Evolutionary conservation across 2,888 invertebrate genomes (phyloP), one percentile per base, ranked within the genome.

Genomic region (Ophraella communa): DNA sequence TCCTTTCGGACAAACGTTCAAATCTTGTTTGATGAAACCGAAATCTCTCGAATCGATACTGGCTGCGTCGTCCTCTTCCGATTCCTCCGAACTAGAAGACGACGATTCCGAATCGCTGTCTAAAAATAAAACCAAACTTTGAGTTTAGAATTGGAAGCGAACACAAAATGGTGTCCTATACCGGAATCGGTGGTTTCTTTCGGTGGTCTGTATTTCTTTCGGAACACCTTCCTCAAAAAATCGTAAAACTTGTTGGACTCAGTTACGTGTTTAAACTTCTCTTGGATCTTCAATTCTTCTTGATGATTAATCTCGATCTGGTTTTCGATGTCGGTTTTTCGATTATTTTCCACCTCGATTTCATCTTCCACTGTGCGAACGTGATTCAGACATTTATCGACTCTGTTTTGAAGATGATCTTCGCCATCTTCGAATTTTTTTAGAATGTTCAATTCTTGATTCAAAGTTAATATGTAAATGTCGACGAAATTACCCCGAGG

Each of bases 161-260:
- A n/a, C n/a, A n/a, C n/a, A n/a, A n/a, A n/a, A n/a, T n/a, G n/a
- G n/a, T n/a, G n/a, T n/a, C n/a, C n/a, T n/a, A n/a, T 74, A 83
- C 85, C 87, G 62, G 85, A 85, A 4, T 85, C 86, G 52, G 82
- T 84, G 53, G 77, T 82, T 0, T 83, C 82, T 75, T 90, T 91
- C 0, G 88, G 88, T 4, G 89, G 87, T 67, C 90, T 91, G 75
- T 90, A 92, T 76, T 92, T 93, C 78, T 93, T 95, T 77, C 90
- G 92, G 76, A 91, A 95, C 60, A 96, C 93, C 74, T 90, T 88
- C 18, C 87, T 86, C 44, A 96, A 80, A 77, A 94, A 95, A 73
- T 91, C 89, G 4, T 86, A 87, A 78, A 92, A 95, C 78, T 91
- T 93, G 76, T 91, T 91, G 58, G 91, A 90, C 44, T 84, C 86